Conservation (phyloP, 2,113 vertebrate species). For the Dipodomys stephensi region DNA sequence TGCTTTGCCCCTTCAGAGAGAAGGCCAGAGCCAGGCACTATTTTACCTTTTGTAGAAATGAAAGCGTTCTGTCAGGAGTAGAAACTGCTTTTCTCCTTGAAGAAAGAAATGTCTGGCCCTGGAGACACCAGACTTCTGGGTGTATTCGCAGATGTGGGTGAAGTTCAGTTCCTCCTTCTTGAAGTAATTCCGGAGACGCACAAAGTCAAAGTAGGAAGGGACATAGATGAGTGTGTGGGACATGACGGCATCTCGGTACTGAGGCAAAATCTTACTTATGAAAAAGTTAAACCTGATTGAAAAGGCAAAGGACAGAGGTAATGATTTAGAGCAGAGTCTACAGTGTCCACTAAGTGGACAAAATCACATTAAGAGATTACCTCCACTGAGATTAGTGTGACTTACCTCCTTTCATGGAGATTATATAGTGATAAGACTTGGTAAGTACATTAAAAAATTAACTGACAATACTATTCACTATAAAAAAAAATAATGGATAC, state of each 20-base stretch:
- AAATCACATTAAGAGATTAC: neutral
- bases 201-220: conserved; percentile 97
- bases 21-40: neutral
- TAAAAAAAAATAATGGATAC: neutral
- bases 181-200: conserved; percentile 96
- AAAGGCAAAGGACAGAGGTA: conserved; percentile 47
- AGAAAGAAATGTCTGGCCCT: conserved; percentile 93
- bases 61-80: conserved; percentile 97
- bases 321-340: neutral
- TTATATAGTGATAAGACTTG: neutral
- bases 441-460: neutral
- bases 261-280: conserved; percentile 93
- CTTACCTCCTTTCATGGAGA: neutral
- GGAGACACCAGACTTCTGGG: conserved; percentile 89
- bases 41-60: conserved; percentile 98
- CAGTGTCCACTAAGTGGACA: neutral
- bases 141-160: conserved; percentile 94
- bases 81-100: conserved; percentile 93
- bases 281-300: conserved; percentile 94
- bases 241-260: conserved; percentile 97
- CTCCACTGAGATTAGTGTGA: neutral
- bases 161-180: conserved; percentile 95
- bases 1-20: no score
- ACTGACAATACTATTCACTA: neutral
- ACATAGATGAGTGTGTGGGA: conserved; percentile 96